Evolutionary conservation across 1,140 invertebrate genomes (phyloP).

Genomic region (Heliconius nattereri): DNA sequence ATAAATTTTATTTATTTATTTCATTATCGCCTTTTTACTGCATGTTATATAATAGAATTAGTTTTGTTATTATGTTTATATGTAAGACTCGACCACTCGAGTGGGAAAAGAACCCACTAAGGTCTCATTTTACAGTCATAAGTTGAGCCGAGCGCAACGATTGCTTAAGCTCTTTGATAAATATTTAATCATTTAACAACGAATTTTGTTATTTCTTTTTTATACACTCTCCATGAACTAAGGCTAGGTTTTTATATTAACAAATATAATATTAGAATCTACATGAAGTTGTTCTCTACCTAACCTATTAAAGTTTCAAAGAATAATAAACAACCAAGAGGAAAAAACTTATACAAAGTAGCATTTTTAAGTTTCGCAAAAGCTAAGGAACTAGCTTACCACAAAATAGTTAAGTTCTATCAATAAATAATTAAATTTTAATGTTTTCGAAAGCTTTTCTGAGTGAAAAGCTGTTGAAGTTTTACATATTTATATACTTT

Average conservation of each 20-base stretch:
- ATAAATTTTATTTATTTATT: too few relatives aligned
- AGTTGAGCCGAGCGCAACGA: too few relatives aligned
- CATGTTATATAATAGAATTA: too few relatives aligned
- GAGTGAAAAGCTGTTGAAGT: not conserved
- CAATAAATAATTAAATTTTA: conserved; percentile 12
- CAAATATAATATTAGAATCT: not conserved
- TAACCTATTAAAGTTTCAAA: conserved; percentile 4
- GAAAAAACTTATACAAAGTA: conserved; percentile 12
- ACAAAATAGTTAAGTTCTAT: conserved; percentile 3
- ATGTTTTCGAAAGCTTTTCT: not conserved
- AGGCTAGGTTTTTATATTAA: not conserved
- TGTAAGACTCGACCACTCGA: too few relatives aligned
- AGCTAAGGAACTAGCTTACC: conserved; percentile 12
- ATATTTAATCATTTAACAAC: too few relatives aligned
- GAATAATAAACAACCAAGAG: conserved; percentile 2
- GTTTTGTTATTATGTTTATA: too few relatives aligned
- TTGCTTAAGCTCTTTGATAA: too few relatives aligned
- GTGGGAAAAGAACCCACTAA: too few relatives aligned
- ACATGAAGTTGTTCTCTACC: not conserved
- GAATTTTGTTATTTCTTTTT: too few relatives aligned
- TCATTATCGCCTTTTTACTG: too few relatives aligned
- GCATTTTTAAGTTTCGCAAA: not conserved
- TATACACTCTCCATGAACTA: not conserved
- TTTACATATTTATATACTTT: not conserved
- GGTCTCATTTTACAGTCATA: too few relatives aligned